Base-by-base conservation (phyloP, 2,888 invertebrate species). In the Agrenia bidenticulata region DNA sequence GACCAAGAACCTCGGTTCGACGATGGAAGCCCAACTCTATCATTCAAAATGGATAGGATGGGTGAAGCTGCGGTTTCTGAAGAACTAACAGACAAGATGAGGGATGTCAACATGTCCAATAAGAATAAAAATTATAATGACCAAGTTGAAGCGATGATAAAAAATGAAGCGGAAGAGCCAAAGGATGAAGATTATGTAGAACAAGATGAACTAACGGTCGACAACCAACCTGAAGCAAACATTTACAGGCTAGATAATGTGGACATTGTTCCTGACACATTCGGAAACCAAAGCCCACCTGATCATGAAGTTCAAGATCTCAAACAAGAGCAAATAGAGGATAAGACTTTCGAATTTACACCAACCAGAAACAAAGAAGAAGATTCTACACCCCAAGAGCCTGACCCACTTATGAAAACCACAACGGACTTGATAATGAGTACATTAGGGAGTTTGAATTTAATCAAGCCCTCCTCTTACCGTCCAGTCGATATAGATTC, bases 391-490 rank as follows among this genome's bases (percentile, higher is more conserved):
- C 67, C 65, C 24, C 39, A 64, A 19, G 61, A 66, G 21, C 62
- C 64, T 15, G 71, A 71, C 51, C 9, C 64, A 19, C 56, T 67
- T 21, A 69, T 73, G 42, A 69, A 69, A 23, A 65, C 67, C 2
- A 71, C 68, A 11, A 70, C 75, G 1, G 75, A 73, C 53, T 63
- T 71, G 7, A 72, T 73, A 23, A 68, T 75, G 66, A 72, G 71
- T 58, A 73, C 75, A 19, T 57, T 75, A 7, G 73, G 72, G 37
- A 73, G 72, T 61, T 61, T 75, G 5, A 70, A 73, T 55, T 58
- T 75, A n/a, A 69, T 75, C 17, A 75, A 75, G 32, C 32, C 73
- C 32, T 59, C 68, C 0, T 53, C 53, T 9, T 41, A 49, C 17
- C 42, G 21, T 19, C 42, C 17, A 45, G 54, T 61, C 19, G 65